These are phyloP conservation scores for Pangasius larnaudii DNA, from an alignment of 2,797 vertebrate species.

Conservation along the genomic window DNA sequence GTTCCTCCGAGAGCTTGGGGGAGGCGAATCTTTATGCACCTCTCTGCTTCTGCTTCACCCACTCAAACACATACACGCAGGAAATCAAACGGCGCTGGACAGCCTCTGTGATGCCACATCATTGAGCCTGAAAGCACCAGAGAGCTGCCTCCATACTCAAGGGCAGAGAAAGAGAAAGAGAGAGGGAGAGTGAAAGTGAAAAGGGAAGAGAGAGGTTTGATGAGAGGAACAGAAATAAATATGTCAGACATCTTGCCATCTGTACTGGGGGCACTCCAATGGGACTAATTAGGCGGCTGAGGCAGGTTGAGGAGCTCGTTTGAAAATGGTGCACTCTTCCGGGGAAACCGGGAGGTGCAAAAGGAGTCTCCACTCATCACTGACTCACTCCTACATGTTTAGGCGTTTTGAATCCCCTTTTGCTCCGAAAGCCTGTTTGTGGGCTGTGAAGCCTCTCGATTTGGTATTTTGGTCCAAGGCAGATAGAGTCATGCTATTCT, in stretches of 20 bases:
- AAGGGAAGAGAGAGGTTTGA: slow-evolving; percentile 44
- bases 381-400: slow-evolving; percentile 51
- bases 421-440: slow-evolving; percentile 35
- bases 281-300: slow-evolving; percentile 59
- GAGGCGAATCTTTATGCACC: slow-evolving; percentile 27
- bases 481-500: slow-evolving; percentile 22
- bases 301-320: slow-evolving; percentile 52
- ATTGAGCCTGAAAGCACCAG: slow-evolving; percentile 39
- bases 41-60: slow-evolving; percentile 19
- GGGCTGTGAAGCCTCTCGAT: slow-evolving; percentile 27
- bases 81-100: slow-evolving; percentile 43
- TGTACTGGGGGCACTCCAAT: slow-evolving; percentile 59
- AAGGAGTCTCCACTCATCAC: slow-evolving; percentile 44
- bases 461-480: slow-evolving; percentile 51
- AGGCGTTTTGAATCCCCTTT: slow-evolving; percentile 49
- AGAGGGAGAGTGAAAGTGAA: background rate
- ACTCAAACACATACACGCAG: slow-evolving; percentile 28
- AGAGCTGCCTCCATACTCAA: slow-evolving; percentile 34
- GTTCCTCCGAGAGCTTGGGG: slow-evolving; percentile 38
- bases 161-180: slow-evolving; percentile 20
- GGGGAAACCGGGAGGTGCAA: slow-evolving; percentile 52
- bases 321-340: slow-evolving; percentile 55
- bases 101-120: slow-evolving; percentile 43
- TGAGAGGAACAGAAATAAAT: slow-evolving; percentile 58
- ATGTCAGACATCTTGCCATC: slow-evolving; percentile 62